Evolutionary conservation across 1,140 invertebrate species (phyloP), one percentile per base, ranked within the genome.

Genomic region (Papilio dardanus): DNA sequence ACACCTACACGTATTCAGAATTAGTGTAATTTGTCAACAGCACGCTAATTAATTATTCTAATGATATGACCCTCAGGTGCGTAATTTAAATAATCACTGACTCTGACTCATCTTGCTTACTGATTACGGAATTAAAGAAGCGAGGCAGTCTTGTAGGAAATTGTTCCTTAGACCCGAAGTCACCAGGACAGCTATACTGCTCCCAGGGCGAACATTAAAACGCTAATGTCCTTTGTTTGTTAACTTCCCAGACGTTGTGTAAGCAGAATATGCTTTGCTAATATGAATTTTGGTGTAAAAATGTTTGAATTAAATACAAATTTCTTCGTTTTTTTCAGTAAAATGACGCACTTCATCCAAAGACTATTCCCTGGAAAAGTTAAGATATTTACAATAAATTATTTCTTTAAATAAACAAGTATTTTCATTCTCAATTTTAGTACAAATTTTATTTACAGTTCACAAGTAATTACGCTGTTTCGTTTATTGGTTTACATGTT

Each of bases 221-320:
- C 83, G 84, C 82, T 88, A 88, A 88, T 85, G 82, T 82, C 82
- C 84, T 88, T 88, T 88, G 83, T 88, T 87, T 87, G 83, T 75
- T 76, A 88, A 87, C 86, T 90, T 83, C 73, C 79, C 79, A 86
- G 83, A 84, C 83, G 73, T 81, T 80, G 78, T 75, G 78, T 50
- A 58, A 50, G 66, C 50, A 24, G 19, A 62, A 62, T 62, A 62
- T 62, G 54, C 54, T 62, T 28, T 28, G 54, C 54, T 62, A 62
- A 62, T 62, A 62, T 62, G 24, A 62, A 62, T 62, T 62, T 62
- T 62, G 24, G 54, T 62, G 24, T 12, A 28, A 28, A 62, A 62
- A 62, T 21, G 28, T 62, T 62, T 62, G 24, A 10, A 62, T 62
- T 24, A 62, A 62, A 62, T 28, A 30, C 10, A 62, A 24, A 28